Base-by-base conservation (phyloP, 2,113 vertebrate species). In the Potamarius usumacintae region DNA sequence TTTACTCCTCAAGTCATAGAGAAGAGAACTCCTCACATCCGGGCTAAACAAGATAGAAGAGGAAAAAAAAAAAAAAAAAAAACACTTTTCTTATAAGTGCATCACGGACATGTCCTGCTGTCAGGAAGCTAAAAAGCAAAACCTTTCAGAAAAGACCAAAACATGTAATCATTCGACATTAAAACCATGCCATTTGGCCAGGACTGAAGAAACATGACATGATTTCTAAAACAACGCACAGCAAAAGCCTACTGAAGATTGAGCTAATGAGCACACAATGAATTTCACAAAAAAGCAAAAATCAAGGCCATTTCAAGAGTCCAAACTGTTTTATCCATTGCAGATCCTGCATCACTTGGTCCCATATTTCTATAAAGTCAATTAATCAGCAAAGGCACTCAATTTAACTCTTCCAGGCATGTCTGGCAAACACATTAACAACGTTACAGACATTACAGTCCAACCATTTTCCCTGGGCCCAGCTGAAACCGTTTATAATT, bases 401-500 rank as follows among this genome's bases (percentile, higher is more conserved):
- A 89, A 87, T 83, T 92, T 89, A 92, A 86, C 82, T 87, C 67
- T 69, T 88, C 58, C 88, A 50, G 86, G 30, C 78, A 91, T 91
- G 90, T 90, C 85, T 82, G 53, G 77, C 83, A 85, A 89, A 86
- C 65, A 90, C 83, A 89, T 91, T 92, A 88, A 86, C 79, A 90
- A 69, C 89, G 72, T 86, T 85, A 84, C 90, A 87, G 83, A 92
- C 92, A 89, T 91, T 87, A 60, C 92, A 94, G 91, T 91, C 87
- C 90, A 92, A 85, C 83, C 85, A 65, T 79, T 86, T 86, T 48
- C 34, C 69, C 27, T 58, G 58, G 86, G 76, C 84, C 88, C 65
- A 81, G 90, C 90, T 55, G 87, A 93, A 94, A 91, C 89, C 74
- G 83, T 93, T 93, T 84, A 91, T 84, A 83, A 90, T 85, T 94